Evolutionary conservation across 1,140 invertebrate genomes (phyloP), one percentile per base, ranked within the genome.

Genomic region (Bombus fervidus): DNA sequence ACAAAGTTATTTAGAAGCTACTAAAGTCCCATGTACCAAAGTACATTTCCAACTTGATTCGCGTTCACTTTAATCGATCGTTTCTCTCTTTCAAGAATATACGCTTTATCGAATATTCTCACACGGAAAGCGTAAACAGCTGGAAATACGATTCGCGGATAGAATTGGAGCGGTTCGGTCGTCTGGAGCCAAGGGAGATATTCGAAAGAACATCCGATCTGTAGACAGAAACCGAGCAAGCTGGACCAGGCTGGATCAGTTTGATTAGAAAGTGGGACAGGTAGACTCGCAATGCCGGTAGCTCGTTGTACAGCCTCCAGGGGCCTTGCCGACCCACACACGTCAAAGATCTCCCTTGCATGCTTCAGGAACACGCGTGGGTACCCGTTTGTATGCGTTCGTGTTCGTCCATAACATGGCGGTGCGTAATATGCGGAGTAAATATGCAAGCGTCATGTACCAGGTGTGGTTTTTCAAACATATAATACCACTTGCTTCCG

Each of bases 221-320:
- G 39, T 64, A 53, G 79, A 62, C 71, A 71, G 80, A 82, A 57
- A 77, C 85, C 76, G 73, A 64, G 68, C 47, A 28, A 62, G 78
- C 66, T 74, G 83, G 43, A 87, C 78, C 87, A 83, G 64, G 86
- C 71, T 72, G 89, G 88, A 92, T 93, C 90, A 89, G 91, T 92
- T 93, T 94, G 92, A 93, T 94, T 94, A 94, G 94, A 95, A 95
- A 95, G 94, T 95, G 91, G 94, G 92, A 93, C 93, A 93, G 86
- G 71, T 83, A 86, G 74, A 89, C 81, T 91, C 89, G 89, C 91
- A 89, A 89, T 53, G 78, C 18, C 86, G 72, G 89, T 89, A 93
- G 91, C 90, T 90, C 89, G 89, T 82, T 89, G 86, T 87, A 78
- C 88, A 91, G 89, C 90, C 69, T 84, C 88, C 74, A 62, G 83